These are phyloP conservation scores for Eupeodes latifasciatus DNA, from an alignment of 2,888 invertebrate species.

Conservation along the genomic window DNA sequence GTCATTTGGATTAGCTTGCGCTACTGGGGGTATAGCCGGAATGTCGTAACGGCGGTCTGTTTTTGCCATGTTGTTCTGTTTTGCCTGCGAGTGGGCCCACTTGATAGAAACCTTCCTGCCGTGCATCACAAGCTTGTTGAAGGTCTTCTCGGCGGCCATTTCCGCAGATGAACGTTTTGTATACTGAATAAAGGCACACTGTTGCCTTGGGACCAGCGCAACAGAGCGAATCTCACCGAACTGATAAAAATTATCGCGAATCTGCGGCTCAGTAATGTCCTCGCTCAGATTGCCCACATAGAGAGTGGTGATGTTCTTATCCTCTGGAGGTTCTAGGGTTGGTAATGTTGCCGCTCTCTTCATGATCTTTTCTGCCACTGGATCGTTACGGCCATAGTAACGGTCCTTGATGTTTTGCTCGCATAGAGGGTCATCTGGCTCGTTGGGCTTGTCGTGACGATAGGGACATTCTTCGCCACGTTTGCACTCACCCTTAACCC, in stretches of 20 bases:
- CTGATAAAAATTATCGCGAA: conserved; percentile 98
- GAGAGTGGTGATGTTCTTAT: conserved; percentile 97
- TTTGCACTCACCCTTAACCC: conserved; percentile 97
- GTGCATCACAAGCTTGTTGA: conserved; percentile 93
- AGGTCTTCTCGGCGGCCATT: conserved; percentile 96
- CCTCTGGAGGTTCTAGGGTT: conserved; percentile 97
- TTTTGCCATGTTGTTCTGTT: conserved; percentile 85
- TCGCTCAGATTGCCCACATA: conserved; percentile 98
- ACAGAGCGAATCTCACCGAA: conserved; percentile 98
- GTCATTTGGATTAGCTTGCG: conserved; percentile 86
- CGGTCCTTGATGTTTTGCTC: conserved; percentile 96
- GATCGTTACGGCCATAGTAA: conserved; percentile 96
- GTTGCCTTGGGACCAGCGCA: conserved; percentile 95
- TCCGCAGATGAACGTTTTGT: conserved; percentile 96
- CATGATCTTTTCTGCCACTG: conserved; percentile 95
- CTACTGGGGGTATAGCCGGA: conserved; percentile 90
- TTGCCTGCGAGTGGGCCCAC: conserved; percentile 98
- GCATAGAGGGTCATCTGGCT: conserved; percentile 96
- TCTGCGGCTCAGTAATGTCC: conserved; percentile 93
- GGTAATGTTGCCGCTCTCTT: conserved; percentile 96
- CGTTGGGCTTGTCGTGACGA: conserved; percentile 96
- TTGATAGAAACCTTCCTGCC: conserved; percentile 97
- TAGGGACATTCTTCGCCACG: conserved; percentile 97
- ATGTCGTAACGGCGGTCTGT: conserved; percentile 87
- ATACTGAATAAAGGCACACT: conserved; percentile 98